phyloP scores from a whole-genome alignment of 2,888 invertebrate genomes.

The Scaptodrosophila latifasciaeformis region DNA sequence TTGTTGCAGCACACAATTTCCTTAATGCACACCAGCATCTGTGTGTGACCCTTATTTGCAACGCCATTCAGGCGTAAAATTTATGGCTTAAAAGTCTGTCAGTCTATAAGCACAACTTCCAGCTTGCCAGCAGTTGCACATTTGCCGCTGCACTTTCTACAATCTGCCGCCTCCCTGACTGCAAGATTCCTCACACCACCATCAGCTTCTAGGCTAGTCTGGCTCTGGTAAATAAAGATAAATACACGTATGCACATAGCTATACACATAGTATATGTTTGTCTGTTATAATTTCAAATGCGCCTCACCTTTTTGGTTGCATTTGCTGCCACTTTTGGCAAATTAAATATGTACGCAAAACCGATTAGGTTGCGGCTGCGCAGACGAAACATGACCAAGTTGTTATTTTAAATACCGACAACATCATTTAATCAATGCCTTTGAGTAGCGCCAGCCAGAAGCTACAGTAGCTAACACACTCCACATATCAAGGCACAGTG shows the following conservation, averaged over 20 bases:
- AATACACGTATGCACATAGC: no score
- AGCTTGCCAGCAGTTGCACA: conserved; percentile 31
- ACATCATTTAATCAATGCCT: conserved; percentile 66
- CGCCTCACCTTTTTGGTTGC: conserved; percentile 55
- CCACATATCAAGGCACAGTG: neutral
- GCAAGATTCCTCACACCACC: conserved; percentile 13
- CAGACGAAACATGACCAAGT: conserved; percentile 59
- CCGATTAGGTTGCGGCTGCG: conserved; percentile 54
- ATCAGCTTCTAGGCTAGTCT: neutral
- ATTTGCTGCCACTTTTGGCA: conserved; percentile 68
- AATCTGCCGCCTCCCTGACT: conserved; percentile 5
- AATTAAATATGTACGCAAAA: conserved; percentile 68
- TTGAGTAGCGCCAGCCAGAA: conserved; percentile 16
- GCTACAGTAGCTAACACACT: conserved; percentile 4
- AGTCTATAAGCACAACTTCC: conserved; percentile 68
- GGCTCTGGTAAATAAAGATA: no score
- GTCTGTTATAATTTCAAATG: conserved; percentile 67
- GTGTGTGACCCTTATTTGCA: conserved; percentile 66
- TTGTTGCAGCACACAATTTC: conserved; percentile 49
- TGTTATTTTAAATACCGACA: conserved; percentile 69
- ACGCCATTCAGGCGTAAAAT: conserved; percentile 67
- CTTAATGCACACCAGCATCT: conserved; percentile 56
- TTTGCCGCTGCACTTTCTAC: conserved; percentile 53
- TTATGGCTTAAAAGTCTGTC: conserved; percentile 65
- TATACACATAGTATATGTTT: conserved; percentile 32